A percentile compares a stretch with the other conserved stretches of the same genome.
Conservation (phyloP, 2,113 vertebrate species). For the Thymallus thymallus region DNA sequence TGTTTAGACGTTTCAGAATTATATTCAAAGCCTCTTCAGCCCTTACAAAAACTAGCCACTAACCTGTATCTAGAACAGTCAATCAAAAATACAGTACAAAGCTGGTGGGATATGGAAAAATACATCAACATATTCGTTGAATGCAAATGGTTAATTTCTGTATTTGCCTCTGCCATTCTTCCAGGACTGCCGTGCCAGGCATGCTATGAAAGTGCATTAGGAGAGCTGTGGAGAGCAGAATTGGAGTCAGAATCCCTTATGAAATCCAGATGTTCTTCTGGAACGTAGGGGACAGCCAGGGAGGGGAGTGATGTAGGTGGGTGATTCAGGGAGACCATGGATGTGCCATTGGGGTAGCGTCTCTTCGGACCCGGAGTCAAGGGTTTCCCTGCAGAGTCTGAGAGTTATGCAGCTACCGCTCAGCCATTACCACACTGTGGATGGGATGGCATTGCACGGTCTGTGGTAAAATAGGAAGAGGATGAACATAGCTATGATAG, state of each 20-base stretch:
- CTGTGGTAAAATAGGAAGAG: neutral
- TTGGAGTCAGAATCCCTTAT: slow-evolving; percentile 7
- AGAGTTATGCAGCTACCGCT: no score
- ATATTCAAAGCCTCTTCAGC: neutral
- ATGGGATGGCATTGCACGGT: no score
- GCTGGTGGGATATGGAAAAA: neutral
- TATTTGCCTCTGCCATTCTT: neutral
- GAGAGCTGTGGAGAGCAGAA: slow-evolving; percentile 4
- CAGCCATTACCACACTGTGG: no score
- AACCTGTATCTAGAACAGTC: neutral
- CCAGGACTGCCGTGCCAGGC: neutral
- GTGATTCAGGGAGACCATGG: neutral
- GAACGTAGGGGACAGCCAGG: slow-evolving; percentile 1
- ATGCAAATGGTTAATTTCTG: slow-evolving; percentile 2
- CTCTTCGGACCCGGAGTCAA: neutral
- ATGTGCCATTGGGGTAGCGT: no score
- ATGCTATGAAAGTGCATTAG: slow-evolving; percentile 1
- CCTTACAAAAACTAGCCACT: neutral
- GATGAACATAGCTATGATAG: no score
- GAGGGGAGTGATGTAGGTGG: no score
- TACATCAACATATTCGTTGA: neutral
- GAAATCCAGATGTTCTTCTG: slow-evolving; percentile 47
- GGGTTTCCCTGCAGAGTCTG: neutral
- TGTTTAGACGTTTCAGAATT: no score
- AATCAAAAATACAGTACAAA: neutral